Evolutionary conservation across 2,888 invertebrate species (phyloP).

Genomic region (Tuberolachnus salignus): DNA sequence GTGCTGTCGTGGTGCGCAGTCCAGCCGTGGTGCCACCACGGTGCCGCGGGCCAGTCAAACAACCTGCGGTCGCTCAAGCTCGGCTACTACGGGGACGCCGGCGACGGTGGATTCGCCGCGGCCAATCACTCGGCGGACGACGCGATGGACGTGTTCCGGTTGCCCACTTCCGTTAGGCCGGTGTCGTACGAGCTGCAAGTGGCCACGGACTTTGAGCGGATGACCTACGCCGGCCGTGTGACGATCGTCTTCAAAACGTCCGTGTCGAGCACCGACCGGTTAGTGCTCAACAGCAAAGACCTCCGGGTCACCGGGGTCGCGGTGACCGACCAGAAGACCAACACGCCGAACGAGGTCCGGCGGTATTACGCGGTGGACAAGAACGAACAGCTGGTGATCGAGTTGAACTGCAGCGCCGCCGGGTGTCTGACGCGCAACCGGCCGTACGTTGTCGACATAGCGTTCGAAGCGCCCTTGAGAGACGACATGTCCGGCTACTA

Average conservation of each 20-base stretch:
- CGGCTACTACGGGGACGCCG: not conserved
- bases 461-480: slow-evolving; percentile 34
- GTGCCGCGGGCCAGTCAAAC: not conserved
- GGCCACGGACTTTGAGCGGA: slow-evolving; percentile 64
- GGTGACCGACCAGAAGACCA: not conserved
- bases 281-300: slow-evolving; percentile 17
- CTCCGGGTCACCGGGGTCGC: not conserved
- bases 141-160: slow-evolving; percentile 59
- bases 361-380: not conserved
- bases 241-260: slow-evolving; percentile 65
- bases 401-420: not conserved
- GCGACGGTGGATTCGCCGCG: not conserved
- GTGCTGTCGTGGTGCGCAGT: not conserved
- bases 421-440: not conserved
- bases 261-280: not conserved
- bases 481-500: slow-evolving; percentile 57
- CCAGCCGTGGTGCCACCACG: not conserved
- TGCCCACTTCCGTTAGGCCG: slow-evolving; percentile 67
- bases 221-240: slow-evolving; percentile 67
- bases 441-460: not conserved
- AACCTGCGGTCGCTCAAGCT: not conserved
- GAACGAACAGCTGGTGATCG: slow-evolving; percentile 13
- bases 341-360: not conserved
- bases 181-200: slow-evolving; percentile 66
- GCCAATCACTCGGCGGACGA: not conserved